A percentile compares a stretch with the other conserved stretches of the same genome.
phyloP scores from a whole-genome alignment of 1,140 invertebrate species.

The Catajapyx aquilonaris region DNA sequence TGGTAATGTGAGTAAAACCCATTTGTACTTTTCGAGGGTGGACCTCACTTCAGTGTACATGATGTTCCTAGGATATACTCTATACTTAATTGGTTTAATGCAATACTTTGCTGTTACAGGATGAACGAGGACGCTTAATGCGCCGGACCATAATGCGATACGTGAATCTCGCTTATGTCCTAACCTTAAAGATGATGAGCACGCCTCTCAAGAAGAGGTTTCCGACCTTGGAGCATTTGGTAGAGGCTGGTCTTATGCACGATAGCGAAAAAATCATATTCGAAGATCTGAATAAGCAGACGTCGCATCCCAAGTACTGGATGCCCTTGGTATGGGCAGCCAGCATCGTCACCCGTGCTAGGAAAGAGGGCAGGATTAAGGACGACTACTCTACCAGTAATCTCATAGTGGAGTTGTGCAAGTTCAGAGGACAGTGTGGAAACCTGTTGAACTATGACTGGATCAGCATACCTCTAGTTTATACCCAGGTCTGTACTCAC shows the following conservation, averaged over 20 bases:
- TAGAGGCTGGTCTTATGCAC: slow-evolving; percentile 54
- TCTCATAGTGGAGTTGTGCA: slow-evolving; percentile 20
- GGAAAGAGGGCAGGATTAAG: slow-evolving; percentile 33
- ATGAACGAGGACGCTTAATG: slow-evolving; percentile 21
- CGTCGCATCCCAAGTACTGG: slow-evolving; percentile 80
- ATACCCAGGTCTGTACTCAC: too few species aligned
- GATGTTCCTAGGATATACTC: too few species aligned
- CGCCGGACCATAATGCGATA: slow-evolving; percentile 33
- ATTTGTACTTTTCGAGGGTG: too few species aligned
- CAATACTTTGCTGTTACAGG: slow-evolving; percentile 14
- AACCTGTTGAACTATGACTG: slow-evolving; percentile 28
- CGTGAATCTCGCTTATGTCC: slow-evolving; percentile 22
- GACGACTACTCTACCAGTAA: slow-evolving; percentile 29
- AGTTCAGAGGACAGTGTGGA: slow-evolving; percentile 21
- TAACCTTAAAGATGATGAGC: slow-evolving; percentile 23
- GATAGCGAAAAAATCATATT: slow-evolving; percentile 76
- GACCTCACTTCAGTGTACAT: too few species aligned
- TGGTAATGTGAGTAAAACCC: slow-evolving; percentile 21
- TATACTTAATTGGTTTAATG: too few species aligned
- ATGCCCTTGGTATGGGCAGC: slow-evolving; percentile 81
- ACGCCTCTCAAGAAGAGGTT: slow-evolving; percentile 29
- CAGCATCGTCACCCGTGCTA: slow-evolving; percentile 64
- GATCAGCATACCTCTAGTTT: slow-evolving; percentile 29
- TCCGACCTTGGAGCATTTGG: slow-evolving; percentile 28
- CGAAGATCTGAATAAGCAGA: slow-evolving; percentile 59